These are phyloP conservation scores for Eledone cirrhosa DNA, from an alignment of 2,888 invertebrate species.

Conservation along the genomic window DNA sequence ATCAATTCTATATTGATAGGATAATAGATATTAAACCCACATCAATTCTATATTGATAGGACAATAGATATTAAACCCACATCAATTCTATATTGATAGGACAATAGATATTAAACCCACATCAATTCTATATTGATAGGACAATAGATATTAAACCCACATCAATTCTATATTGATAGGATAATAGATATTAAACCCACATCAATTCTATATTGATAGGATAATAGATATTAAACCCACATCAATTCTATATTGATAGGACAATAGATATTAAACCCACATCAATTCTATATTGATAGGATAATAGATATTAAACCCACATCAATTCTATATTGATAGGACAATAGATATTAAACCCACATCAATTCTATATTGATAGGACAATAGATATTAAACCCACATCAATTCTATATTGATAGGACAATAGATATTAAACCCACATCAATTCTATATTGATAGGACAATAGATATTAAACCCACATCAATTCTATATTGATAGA, in stretches of 20 bases:
- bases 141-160: too few species aligned
- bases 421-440: too few species aligned
- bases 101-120: too few species aligned
- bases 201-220: conserved; percentile 88
- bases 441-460: conserved; percentile 88
- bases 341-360: too few species aligned
- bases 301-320: too few species aligned
- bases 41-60: conserved; percentile 88
- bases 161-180: conserved; percentile 88
- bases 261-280: too few species aligned
- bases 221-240: too few species aligned
- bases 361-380: conserved; percentile 88
- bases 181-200: too few species aligned
- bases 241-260: conserved; percentile 88
- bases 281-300: conserved; percentile 88
- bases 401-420: conserved; percentile 88
- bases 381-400: too few species aligned
- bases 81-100: conserved; percentile 88
- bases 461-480: too few species aligned
- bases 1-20: conserved; percentile 88
- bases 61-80: too few species aligned
- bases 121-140: conserved; percentile 88
- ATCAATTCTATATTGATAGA: conserved; percentile 88
- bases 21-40: too few species aligned
- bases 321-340: conserved; percentile 88